Percentiles rank a stretch among this genome's conserved stretches.
Evolutionary conservation across 2,113 vertebrate genomes (phyloP).

Genomic region (Mugil cephalus): DNA sequence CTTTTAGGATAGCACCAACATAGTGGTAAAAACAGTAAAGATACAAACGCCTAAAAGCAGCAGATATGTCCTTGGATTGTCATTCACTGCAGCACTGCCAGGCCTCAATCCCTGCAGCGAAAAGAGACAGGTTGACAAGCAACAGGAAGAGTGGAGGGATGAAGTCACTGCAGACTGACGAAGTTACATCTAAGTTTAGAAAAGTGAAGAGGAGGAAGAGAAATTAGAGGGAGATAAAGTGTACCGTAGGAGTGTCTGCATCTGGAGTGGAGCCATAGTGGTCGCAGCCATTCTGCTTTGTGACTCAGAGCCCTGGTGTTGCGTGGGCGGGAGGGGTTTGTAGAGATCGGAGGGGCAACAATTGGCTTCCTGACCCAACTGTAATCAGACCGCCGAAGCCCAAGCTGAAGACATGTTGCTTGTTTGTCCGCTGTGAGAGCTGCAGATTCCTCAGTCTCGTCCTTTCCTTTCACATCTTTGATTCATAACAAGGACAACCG

Average conservation of each 20-base stretch:
- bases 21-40: constrained; percentile 17
- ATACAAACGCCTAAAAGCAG: constrained; percentile 35
- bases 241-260: constrained; percentile 64
- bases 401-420: constrained; percentile 42
- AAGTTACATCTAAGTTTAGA: constrained; percentile 71
- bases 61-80: constrained; percentile 67
- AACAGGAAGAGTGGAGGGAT: constrained; percentile 46
- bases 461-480: constrained; percentile 22
- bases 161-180: constrained; percentile 53
- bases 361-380: constrained; percentile 48
- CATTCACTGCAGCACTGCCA: constrained; percentile 48
- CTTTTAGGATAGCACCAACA: constrained; percentile 6
- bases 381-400: constrained; percentile 35
- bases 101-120: constrained; percentile 31
- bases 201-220: constrained; percentile 64
- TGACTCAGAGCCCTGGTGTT: constrained; percentile 66
- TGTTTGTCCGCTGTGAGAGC: constrained; percentile 38
- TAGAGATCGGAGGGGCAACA: constrained; percentile 49
- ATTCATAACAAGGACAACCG: constrained; percentile 48
- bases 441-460: constrained; percentile 13
- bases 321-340: constrained; percentile 63
- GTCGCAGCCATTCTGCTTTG: constrained; percentile 51
- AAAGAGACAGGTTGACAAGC: constrained; percentile 39
- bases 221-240: constrained; percentile 61
- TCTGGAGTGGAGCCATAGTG: constrained; percentile 56